Evolutionary conservation across 2,888 invertebrate species (phyloP), one percentile per base, ranked within the genome.

Genomic region (Drosophila demipolita): DNA sequence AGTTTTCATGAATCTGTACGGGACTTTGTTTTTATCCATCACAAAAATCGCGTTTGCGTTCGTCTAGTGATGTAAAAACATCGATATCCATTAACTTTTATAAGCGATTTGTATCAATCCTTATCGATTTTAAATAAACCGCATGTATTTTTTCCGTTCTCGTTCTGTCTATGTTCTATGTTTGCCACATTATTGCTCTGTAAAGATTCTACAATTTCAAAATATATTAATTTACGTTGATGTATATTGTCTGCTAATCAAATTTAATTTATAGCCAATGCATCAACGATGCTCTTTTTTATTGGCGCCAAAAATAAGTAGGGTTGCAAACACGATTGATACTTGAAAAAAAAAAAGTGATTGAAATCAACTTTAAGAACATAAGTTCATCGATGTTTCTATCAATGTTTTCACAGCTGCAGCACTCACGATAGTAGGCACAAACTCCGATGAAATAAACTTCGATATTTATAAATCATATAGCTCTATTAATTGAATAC

Each of bases 11-110:
- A 74, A 61, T 71, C 85, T 73, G 40, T 74, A 83, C 87, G 88
- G 87, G 79, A 68, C 85, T 89, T 89, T 89, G 90, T 83, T 83
- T 87, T 83, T 89, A 87, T 80, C 87, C 82, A 83, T 83, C 87
- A 80, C 82, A 79, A 82, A 79, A 79, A 73, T 79, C 82, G 79
- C 82, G 79, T 73, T 83, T 66, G 58, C 73, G 78, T 82, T 78
- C 78, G 57, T 66, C 78, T 72, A 78, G 75, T 75, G 76, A 75
- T 76, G 75, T 66, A 65, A 75, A 78, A 75, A 55, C 66, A 75
- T 74, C 77, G 74, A 36, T 45, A 73, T 61, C 61, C 64, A 42
- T 29, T 42, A 29, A 55, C 36, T 11, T 33, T 63, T 33, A 4
- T 33, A 20, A 54, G 17, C 79, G 66, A 78, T 78, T 38, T 35